A percentile compares a stretch with the other conserved stretches of the same genome.
These are phyloP conservation scores for Pogonocichla stellata DNA, from an alignment of 2,113 vertebrate genomes.

Conservation along the genomic window DNA sequence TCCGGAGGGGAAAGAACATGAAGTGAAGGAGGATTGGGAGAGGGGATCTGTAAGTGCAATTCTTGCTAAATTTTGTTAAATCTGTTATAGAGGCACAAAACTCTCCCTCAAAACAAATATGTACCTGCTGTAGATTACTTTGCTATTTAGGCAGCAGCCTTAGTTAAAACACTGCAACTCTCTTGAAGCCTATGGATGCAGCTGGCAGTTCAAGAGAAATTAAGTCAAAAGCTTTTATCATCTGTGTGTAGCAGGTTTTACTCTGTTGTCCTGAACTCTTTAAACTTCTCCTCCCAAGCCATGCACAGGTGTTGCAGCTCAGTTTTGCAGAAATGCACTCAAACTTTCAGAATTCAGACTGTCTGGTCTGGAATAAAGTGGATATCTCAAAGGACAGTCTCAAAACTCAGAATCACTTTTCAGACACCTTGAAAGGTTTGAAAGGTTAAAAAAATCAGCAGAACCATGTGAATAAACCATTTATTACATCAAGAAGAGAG, in stretches of 20 bases:
- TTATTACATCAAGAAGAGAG: neutral
- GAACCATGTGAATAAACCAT: neutral
- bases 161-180: neutral
- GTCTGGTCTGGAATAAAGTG: neutral
- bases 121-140: neutral
- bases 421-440: neutral
- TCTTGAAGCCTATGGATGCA: neutral
- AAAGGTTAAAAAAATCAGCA: neutral
- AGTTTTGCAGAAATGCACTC: neutral
- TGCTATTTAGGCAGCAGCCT: neutral
- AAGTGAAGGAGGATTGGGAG: neutral
- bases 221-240: neutral
- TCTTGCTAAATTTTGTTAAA: neutral
- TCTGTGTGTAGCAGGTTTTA: neutral
- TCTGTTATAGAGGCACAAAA: neutral
- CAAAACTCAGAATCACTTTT: neutral
- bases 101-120: neutral
- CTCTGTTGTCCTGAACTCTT: neutral
- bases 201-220: neutral
- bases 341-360: neutral
- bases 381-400: neutral
- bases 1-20: accelerated
- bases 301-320: neutral
- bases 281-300: neutral
- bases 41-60: neutral